These are phyloP conservation scores for Ceratina calcarata DNA, from an alignment of 1,140 invertebrate genomes.

Conservation along the genomic window DNA sequence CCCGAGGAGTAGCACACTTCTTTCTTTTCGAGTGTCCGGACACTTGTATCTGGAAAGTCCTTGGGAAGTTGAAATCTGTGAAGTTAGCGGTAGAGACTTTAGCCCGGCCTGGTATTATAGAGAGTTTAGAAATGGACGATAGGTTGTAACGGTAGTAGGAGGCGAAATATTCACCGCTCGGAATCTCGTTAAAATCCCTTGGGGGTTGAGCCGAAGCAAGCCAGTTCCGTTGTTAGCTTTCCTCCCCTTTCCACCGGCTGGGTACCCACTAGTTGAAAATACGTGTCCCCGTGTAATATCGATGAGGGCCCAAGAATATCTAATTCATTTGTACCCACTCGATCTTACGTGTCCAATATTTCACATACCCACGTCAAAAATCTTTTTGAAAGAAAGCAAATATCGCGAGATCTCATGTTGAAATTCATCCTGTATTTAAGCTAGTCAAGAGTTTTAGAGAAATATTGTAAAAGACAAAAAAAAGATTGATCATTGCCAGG, in stretches of 20 bases:
- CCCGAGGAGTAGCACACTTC: neutral
- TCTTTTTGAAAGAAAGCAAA: neutral
- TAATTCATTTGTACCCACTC: neutral
- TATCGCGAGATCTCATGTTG: too few relatives aligned
- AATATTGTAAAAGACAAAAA: neutral
- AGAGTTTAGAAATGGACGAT: neutral
- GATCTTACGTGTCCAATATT: neutral
- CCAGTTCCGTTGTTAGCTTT: neutral
- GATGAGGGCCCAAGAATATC: neutral
- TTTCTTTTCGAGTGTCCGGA: slow-evolving; percentile 6
- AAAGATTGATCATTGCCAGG: too few relatives aligned
- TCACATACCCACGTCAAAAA: neutral
- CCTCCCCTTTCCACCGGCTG: neutral
- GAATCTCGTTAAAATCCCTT: slow-evolving; percentile 10
- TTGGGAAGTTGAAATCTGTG: slow-evolving; percentile 9
- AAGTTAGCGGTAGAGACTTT: neutral
- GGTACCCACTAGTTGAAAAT: neutral
- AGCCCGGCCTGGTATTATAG: neutral
- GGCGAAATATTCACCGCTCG: neutral
- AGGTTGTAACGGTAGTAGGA: neutral
- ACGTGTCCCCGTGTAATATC: neutral
- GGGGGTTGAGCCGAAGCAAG: neutral
- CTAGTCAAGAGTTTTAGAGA: too few relatives aligned
- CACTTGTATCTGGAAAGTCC: neutral
- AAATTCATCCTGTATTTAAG: too few relatives aligned